These are phyloP conservation scores for Zoanthus solanderi DNA, from an alignment of 92 coral and sea anemone species.

Conservation along the genomic window DNA sequence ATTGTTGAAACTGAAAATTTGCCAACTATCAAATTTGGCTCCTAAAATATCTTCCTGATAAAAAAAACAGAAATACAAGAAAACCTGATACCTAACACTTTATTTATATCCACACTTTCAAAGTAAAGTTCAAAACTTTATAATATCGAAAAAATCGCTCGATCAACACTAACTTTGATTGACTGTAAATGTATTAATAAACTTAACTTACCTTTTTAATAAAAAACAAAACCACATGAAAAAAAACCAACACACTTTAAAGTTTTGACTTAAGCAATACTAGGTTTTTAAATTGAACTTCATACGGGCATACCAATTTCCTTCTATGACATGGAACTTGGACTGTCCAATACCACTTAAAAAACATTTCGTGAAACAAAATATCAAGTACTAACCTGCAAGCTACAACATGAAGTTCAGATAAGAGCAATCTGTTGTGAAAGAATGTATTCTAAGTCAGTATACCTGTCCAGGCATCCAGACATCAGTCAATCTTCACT, in stretches of 20 bases:
- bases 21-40: too few species aligned
- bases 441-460: not conserved
- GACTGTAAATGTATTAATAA: too few species aligned
- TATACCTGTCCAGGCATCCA: not conserved
- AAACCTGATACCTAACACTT: too few species aligned
- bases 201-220: not conserved
- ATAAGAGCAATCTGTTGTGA: not conserved
- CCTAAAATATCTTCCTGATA: too few species aligned
- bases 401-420: not conserved
- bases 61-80: too few species aligned
- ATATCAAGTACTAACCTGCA: not conserved
- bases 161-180: too few species aligned
- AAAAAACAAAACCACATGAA: not conserved
- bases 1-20: not conserved
- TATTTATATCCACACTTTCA: too few species aligned
- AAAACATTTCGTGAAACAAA: not conserved
- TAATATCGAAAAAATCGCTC: too few species aligned
- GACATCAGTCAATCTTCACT: not conserved
- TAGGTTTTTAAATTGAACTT: not conserved
- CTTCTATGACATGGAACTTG: not conserved
- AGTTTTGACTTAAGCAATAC: not conserved
- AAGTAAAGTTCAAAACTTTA: too few species aligned
- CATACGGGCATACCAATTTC: too few species aligned
- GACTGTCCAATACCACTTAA: not conserved
- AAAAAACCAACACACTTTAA: not conserved